Base-by-base conservation (phyloP, 2,113 vertebrate species). In the Anser cygnoides region DNA sequence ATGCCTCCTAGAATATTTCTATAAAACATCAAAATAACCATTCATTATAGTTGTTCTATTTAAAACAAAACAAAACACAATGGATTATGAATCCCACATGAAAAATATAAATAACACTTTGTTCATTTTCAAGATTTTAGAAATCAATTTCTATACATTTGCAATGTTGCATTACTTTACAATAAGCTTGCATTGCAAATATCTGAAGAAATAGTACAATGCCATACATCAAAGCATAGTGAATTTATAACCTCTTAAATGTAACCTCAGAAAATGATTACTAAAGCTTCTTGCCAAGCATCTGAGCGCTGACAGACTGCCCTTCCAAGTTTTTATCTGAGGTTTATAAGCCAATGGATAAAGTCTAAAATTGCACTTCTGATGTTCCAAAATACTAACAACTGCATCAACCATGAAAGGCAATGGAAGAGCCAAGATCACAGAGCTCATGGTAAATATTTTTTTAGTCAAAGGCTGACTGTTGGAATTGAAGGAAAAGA, bases 211-310 rank as follows among this genome's bases (percentile, higher is more conserved):
- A 90, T 7, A 93, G 46, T 81, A 94, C 70, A 92, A 92, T 78
- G 52, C 57, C 79, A 81, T 74, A 84, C 94, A 93, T 95, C 92
- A 95, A 97, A 95, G 95, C 86, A 77, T 28, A 89, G 83, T 80
- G 89, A 81, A 95, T 97, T 94, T 95, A 93, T 74, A 92, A 84
- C 76, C 79, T 92, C 83, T 90, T 93, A 92, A 89, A 94, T 78
- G 37, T 84, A 93, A 90, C 80, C 84, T 93, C 89, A 97, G 92
- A 96, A 96, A 95, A 96, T 71, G 63, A 96, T 90, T 89, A 78
- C 76, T 93, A 92, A 75, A 89, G 62, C 52, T 78, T 84, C 77
- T 94, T 94, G 94, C 92, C 94, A 96, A 93, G 89, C 33, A 87
- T 89, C 80, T 94, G 76, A 94, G 57, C 81, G 74, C 84, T 96